Evolutionary conservation across 2,888 invertebrate species (phyloP).

Genomic region (Keiferia lycopersicella): DNA sequence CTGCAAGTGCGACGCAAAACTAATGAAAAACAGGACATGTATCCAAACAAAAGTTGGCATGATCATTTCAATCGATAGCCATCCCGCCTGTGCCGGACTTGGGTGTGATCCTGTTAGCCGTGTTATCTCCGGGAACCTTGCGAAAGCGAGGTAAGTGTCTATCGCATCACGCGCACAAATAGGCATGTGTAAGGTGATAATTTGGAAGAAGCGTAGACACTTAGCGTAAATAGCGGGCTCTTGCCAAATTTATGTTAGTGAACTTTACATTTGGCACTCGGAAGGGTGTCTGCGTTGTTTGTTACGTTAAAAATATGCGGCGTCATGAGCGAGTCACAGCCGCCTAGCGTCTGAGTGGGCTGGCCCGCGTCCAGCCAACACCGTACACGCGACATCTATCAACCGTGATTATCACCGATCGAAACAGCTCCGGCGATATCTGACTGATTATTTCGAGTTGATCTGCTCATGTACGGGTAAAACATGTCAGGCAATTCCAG

Average conservation of each 20-base stretch:
- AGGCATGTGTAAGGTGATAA: slow-evolving; percentile 17
- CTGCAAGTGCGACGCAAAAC: too few relatives aligned
- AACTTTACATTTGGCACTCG: slow-evolving; percentile 79
- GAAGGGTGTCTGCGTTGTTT: slow-evolving; percentile 69
- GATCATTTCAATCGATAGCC: too few relatives aligned
- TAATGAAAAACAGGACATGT: too few relatives aligned
- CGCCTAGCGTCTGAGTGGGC: slow-evolving; percentile 58
- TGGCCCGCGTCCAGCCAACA: slow-evolving; percentile 66
- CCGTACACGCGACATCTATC: slow-evolving; percentile 41
- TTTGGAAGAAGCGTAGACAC: slow-evolving; percentile 52
- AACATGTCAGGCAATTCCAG: too few relatives aligned
- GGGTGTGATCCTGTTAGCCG: not conserved
- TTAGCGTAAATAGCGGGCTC: slow-evolving; percentile 67
- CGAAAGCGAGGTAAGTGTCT: not conserved
- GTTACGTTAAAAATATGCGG: slow-evolving; percentile 80
- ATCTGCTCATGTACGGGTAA: too few relatives aligned
- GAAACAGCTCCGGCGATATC: slow-evolving; percentile 18
- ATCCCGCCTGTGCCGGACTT: not conserved
- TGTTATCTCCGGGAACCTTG: not conserved
- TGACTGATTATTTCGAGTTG: slow-evolving; percentile 6
- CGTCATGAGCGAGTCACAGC: slow-evolving; percentile 76
- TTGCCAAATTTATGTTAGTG: slow-evolving; percentile 79
- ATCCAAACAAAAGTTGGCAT: too few relatives aligned
- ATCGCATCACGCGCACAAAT: not conserved
- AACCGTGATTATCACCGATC: slow-evolving; percentile 41